Conservation (phyloP, 2,888 invertebrate species). For the Erebia aethiops region DNA sequence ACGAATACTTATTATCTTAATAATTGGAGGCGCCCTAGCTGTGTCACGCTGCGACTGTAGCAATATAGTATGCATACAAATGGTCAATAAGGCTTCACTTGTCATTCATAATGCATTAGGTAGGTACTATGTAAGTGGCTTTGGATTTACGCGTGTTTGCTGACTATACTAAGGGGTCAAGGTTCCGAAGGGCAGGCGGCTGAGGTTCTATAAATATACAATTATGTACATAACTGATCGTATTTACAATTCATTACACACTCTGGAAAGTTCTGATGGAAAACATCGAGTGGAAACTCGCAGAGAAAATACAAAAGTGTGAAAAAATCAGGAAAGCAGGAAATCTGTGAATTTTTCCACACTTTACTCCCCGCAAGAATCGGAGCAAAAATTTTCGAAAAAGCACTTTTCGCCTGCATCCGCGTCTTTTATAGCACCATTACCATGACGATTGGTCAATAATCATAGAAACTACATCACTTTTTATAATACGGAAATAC, state of each 20-base stretch:
- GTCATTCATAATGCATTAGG: background rate
- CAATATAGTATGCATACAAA: background rate
- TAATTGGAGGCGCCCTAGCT: background rate
- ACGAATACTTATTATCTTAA: too few species aligned
- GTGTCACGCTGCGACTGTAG: background rate
- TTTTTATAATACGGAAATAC: too few species aligned
- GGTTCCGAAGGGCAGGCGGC: constrained; percentile 1
- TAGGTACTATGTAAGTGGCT: background rate
- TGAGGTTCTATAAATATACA: background rate
- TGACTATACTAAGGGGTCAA: background rate
- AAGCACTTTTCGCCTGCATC: too few species aligned
- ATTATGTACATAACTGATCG: constrained; percentile 1
- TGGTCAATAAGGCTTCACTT: background rate
- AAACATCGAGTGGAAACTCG: background rate
- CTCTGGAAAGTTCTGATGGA: background rate
- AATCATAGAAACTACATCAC: too few species aligned
- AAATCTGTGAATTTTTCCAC: too few species aligned
- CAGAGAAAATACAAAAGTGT: background rate
- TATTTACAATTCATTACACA: constrained; percentile 5
- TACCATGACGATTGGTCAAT: too few species aligned
- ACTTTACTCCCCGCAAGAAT: too few species aligned
- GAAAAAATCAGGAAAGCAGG: too few species aligned
- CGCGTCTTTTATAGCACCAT: too few species aligned
- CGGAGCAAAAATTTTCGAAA: too few species aligned
- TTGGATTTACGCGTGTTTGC: background rate